Percentiles rank a stretch among this genome's conserved stretches.
phyloP scores from a whole-genome alignment of 2,113 vertebrate species.

The Brachypteracias leptosomus region DNA sequence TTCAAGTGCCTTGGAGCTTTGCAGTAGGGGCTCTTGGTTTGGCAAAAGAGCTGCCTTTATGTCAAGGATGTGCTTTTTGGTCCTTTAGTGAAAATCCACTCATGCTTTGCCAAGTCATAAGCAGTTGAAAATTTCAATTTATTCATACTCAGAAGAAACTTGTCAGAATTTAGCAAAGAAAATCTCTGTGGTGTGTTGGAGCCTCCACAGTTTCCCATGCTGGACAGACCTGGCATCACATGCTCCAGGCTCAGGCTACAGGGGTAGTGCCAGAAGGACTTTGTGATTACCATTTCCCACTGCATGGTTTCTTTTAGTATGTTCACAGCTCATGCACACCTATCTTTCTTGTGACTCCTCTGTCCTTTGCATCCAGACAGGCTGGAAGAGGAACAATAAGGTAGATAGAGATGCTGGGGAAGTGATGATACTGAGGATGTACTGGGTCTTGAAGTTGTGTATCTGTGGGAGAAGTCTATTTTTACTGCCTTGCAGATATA shows the following conservation, averaged over 20 bases:
- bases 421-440: not conserved
- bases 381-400: not conserved
- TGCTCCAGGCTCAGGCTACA: not conserved
- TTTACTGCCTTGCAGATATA: not conserved
- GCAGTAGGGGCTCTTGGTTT: not conserved
- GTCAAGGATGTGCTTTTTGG: not conserved
- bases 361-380: not conserved
- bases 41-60: not conserved
- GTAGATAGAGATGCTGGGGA: not conserved
- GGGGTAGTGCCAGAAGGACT: not conserved
- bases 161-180: not conserved
- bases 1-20: slow-evolving; percentile 12
- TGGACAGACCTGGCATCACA: not conserved
- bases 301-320: not conserved
- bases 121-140: not conserved
- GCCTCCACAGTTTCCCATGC: not conserved
- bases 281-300: not conserved
- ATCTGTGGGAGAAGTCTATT: not conserved
- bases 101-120: slow-evolving; percentile 18
- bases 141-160: not conserved
- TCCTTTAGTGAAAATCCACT: not conserved
- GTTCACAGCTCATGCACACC: not conserved
- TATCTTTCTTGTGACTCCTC: not conserved
- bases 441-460: not conserved
- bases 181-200: not conserved